Conservation (phyloP, 2,888 invertebrate species). For the Punctoribates punctum region DNA sequence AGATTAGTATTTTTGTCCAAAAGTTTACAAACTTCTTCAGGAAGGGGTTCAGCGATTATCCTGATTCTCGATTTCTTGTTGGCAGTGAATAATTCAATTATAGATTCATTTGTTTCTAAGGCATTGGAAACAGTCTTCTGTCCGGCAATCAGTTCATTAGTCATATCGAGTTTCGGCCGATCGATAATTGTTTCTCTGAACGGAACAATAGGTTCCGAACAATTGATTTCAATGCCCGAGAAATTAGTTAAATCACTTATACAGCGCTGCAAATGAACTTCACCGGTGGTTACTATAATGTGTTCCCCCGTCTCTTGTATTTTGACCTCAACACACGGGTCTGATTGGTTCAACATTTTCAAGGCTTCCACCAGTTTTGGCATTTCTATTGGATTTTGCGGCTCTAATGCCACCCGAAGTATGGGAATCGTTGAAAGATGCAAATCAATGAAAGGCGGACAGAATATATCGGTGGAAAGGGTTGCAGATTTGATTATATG, state of each 20-base stretch:
- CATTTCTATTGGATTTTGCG: constrained; percentile 68
- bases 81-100: constrained; percentile 60
- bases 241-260: constrained; percentile 78
- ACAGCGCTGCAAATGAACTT: constrained; percentile 94
- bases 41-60: constrained; percentile 73
- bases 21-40: constrained; percentile 65
- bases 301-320: constrained; percentile 93
- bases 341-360: constrained; percentile 83
- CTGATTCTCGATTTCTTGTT: constrained; percentile 69
- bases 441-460: constrained; percentile 82
- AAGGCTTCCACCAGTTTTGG: constrained; percentile 63
- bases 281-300: constrained; percentile 89
- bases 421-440: constrained; percentile 70
- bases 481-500: constrained; percentile 85
- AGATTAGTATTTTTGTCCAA: constrained; percentile 68
- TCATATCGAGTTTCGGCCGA: constrained; percentile 67
- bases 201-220: constrained; percentile 92
- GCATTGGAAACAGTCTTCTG: constrained; percentile 53
- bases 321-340: constrained; percentile 84
- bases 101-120: constrained; percentile 3
- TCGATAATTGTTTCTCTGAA: constrained; percentile 85
- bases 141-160: constrained; percentile 73
- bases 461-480: constrained; percentile 71
- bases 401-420: constrained; percentile 87
- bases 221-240: constrained; percentile 76